These are phyloP conservation scores for Leptestheria dahalacensis DNA, from an alignment of 1,140 invertebrate species.

Conservation along the genomic window DNA sequence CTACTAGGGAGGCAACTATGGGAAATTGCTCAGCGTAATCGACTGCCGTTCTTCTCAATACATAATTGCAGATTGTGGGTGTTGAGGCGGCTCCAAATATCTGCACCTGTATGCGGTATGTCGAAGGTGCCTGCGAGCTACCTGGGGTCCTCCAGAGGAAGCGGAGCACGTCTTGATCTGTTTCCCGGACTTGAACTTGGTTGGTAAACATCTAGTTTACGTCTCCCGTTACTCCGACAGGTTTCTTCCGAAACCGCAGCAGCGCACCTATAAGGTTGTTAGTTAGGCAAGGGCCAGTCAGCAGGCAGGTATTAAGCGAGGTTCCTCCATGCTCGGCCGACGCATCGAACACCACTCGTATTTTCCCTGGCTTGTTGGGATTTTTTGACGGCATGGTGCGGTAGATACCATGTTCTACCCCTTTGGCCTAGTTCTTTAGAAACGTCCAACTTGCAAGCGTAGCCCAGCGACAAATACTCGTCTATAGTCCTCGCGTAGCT, in stretches of 20 bases:
- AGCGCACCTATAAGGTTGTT: slow-evolving; percentile 7
- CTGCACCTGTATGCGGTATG: slow-evolving; percentile 5
- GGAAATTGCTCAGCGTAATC: neutral
- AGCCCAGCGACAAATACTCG: slow-evolving; percentile 14
- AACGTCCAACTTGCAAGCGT: slow-evolving; percentile 8
- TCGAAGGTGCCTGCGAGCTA: neutral
- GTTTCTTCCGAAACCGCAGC: slow-evolving; percentile 1
- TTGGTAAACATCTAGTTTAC: slow-evolving; percentile 17
- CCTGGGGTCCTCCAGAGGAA: slow-evolving; percentile 12
- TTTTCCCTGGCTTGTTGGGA: slow-evolving; percentile 19
- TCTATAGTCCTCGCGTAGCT: slow-evolving; percentile 4
- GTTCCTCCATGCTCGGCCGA: slow-evolving; percentile 20
- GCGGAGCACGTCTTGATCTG: slow-evolving; percentile 2
- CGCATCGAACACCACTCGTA: slow-evolving; percentile 28
- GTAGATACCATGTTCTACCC: slow-evolving; percentile 26
- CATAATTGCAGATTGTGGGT: slow-evolving; percentile 7
- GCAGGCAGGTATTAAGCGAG: slow-evolving; percentile 12
- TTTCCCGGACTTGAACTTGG: slow-evolving; percentile 9
- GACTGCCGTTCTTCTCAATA: neutral
- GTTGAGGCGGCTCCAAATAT: slow-evolving; percentile 18
- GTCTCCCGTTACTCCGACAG: slow-evolving; percentile 10
- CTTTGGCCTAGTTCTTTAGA: neutral
- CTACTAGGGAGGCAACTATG: neutral
- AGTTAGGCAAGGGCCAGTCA: slow-evolving; percentile 13
- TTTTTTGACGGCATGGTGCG: slow-evolving; percentile 29